Evolutionary conservation across 2,888 invertebrate genomes (phyloP).

Genomic region (Hydriomena furcata): DNA sequence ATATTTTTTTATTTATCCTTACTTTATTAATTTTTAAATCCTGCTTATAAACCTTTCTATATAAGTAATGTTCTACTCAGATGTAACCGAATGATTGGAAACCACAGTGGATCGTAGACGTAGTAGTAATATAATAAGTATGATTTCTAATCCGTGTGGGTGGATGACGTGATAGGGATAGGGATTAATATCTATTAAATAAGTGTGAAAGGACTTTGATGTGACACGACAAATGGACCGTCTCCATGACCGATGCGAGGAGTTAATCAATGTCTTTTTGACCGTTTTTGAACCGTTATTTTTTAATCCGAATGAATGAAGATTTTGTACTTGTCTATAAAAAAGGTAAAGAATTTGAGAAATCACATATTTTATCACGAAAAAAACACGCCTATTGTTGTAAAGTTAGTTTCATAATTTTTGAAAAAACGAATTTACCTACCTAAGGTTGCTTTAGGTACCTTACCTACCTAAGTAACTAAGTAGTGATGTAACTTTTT

Average conservation of each 20-base stretch:
- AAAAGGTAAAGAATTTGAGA: too few species aligned
- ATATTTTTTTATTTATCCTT: conserved; percentile 38
- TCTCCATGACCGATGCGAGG: conserved; percentile 35
- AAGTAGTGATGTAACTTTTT: too few species aligned
- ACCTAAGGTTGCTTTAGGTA: too few species aligned
- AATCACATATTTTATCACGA: too few species aligned
- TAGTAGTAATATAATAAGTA: conserved; percentile 33
- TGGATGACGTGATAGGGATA: conserved; percentile 56
- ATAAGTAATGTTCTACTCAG: too few species aligned
- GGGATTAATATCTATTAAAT: conserved; percentile 62
- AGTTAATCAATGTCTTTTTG: conserved; percentile 33
- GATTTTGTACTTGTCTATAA: too few species aligned
- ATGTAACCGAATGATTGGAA: conserved; percentile 24
- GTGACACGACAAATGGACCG: conserved; percentile 61
- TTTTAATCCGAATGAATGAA: conserved; percentile 31
- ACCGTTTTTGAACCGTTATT: conserved; percentile 24
- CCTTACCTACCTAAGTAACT: too few species aligned
- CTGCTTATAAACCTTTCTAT: too few species aligned
- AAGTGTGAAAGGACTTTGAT: conserved; percentile 62
- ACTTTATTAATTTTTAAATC: conserved; percentile 36
- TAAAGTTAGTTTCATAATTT: too few species aligned
- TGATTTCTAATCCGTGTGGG: conserved; percentile 53
- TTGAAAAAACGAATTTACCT: too few species aligned
- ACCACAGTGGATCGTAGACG: conserved; percentile 17
- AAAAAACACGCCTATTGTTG: too few species aligned